phyloP scores from a whole-genome alignment of 2,797 vertebrate genomes.

The Bothrops alternatus region DNA sequence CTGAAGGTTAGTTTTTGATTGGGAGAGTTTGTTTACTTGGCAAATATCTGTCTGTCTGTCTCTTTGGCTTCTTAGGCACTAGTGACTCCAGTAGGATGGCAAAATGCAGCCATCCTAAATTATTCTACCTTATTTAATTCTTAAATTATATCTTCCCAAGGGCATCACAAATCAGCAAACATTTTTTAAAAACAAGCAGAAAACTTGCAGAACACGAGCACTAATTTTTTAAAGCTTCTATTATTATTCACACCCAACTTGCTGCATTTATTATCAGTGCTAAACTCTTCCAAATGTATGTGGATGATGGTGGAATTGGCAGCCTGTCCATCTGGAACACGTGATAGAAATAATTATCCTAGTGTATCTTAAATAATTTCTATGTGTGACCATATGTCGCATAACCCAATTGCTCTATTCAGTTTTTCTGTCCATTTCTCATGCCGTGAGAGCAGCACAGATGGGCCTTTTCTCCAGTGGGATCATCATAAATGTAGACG shows the following conservation, averaged over 20 bases:
- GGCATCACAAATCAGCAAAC: background rate
- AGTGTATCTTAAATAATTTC: background rate
- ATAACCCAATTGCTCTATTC: background rate
- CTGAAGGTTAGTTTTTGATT: background rate
- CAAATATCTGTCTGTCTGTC: background rate
- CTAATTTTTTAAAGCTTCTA: background rate
- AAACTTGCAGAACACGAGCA: background rate
- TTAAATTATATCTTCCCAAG: background rate
- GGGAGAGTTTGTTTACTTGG: background rate
- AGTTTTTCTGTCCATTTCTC: background rate
- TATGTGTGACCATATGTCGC: background rate
- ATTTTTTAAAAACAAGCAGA: background rate
- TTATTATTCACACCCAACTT: background rate
- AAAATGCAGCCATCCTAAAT: background rate
- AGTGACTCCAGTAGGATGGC: background rate
- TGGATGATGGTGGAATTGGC: background rate
- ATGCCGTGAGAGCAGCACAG: background rate
- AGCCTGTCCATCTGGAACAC: background rate
- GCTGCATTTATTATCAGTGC: background rate
- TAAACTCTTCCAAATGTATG: background rate
- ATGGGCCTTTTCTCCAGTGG: conserved; percentile 9
- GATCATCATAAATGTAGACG: conserved; percentile 4
- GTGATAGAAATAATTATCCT: background rate
- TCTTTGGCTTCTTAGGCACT: background rate
- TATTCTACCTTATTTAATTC: background rate